Conservation (phyloP, 2,113 vertebrate species). For the Eleginops maclovinus region DNA sequence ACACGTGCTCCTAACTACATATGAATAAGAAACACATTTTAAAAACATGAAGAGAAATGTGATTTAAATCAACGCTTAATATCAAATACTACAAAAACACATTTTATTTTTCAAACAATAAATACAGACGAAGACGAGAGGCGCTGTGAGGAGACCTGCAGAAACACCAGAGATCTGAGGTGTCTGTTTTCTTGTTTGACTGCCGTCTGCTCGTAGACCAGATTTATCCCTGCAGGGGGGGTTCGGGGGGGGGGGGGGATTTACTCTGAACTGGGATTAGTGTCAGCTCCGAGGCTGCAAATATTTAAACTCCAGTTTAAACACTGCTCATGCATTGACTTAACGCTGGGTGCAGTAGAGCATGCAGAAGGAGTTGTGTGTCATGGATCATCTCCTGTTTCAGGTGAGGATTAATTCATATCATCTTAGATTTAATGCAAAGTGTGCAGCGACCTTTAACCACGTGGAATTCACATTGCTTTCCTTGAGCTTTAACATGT, state of each 20-base stretch:
- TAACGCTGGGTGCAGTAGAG: neutral
- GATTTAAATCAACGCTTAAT: too few relatives aligned
- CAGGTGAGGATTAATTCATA: neutral
- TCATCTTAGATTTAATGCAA: neutral
- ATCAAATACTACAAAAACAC: too few relatives aligned
- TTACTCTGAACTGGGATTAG: conserved; percentile 35
- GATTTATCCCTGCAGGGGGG: neutral
- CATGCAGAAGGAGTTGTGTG: neutral
- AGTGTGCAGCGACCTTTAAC: neutral
- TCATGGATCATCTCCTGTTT: neutral
- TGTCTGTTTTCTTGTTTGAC: neutral
- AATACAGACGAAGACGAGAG: too few relatives aligned
- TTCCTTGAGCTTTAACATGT: too few relatives aligned
- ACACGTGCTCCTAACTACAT: too few relatives aligned
- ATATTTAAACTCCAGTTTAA: conserved; percentile 16
- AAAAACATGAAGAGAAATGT: too few relatives aligned
- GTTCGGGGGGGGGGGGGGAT: neutral
- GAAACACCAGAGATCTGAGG: neutral
- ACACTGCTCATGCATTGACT: neutral
- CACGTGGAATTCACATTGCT: too few relatives aligned
- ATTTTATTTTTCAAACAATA: too few relatives aligned
- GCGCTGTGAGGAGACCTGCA: too few relatives aligned
- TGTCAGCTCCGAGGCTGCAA: neutral
- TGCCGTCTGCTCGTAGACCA: neutral
- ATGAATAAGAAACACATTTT: too few relatives aligned